Base-by-base conservation (phyloP, 2,113 vertebrate species). In the Brachyistius frenatus region DNA sequence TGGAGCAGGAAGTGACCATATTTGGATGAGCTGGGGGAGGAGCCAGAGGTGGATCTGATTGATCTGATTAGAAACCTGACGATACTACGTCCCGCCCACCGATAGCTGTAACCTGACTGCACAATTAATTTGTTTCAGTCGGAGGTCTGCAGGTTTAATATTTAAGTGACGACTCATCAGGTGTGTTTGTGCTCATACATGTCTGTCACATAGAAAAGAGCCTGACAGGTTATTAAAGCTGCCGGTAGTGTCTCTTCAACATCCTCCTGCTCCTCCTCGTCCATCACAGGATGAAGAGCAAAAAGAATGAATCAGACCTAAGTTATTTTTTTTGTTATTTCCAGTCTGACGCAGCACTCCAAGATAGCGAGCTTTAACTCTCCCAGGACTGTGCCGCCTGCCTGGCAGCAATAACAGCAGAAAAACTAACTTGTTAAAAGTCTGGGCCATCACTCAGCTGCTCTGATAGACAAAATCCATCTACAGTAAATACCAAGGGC, bases 341-440 rank as follows among this genome's bases (percentile, higher is more conserved):
- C 73, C 78, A 81, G 76, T 86, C 79, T 82, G 89, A 89, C 66
- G 50, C 74, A 36, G 75, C 35, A 9, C 70, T 84, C 52, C 73
- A 84, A 23, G 83, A 86, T 80, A 91, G 78, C 44, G 16, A 46
- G 71, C 57, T 63, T 84, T 64, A 78, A 81, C 81, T 87, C 88
- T 89, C 81, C 46, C 77, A 68, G 81, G 90, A 89, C 83, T 32
- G 62, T 5, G 33, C 9, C 0, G 4, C 13, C 76, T 68, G 84
- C 47, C 83, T 83, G 80, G 76, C 81, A 86, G 85, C 85, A 90
- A 89, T 89, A 90, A 91, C 81, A 69, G 84, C 73, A 79, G 81
- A 87, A 80, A 23, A 89, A 86, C 80, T 70, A 88, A 93, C 89
- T 88, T 86, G 87, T 90, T 93, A 92, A 91, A 88, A 89, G 70